Evolutionary conservation across 2,888 invertebrate species (phyloP), one percentile per base, ranked within the genome.

Genomic region (Coenonympha arcania): DNA sequence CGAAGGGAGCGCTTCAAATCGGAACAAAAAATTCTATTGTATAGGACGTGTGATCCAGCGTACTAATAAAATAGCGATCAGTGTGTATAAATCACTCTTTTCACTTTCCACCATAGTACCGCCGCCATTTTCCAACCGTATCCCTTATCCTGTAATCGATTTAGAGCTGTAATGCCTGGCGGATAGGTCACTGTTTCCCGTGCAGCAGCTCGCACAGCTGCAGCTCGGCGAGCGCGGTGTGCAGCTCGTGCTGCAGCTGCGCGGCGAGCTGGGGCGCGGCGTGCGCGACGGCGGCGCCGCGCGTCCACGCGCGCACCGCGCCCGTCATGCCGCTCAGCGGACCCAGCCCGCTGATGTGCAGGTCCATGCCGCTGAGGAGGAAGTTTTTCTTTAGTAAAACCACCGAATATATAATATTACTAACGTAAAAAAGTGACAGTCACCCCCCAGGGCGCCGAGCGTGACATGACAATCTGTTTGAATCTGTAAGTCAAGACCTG

Each of bases 261-360:
- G 63, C 56, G 26, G 64, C 57, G 13, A 79, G 54, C 0, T 79
- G 76, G 45, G 86, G 82, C 48, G 72, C 81, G 1, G 76, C 82
- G 55, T 62, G 64, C 40, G 67, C 64, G 15, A 55, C 55, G 6
- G 60, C 57, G 1, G 70, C 68, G 16, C 69, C 71, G 6, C 67
- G 73, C 63, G 46, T 69, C 77, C 50, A 65, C 49, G 54, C 68
- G 6, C 61, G 55, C 48, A 65, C 65, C 56, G 22, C 69, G 64
- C 59, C 72, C 64, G 56, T 73, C 44, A 71, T 65, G 13, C 75
- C 76, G 61, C 75, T 77, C 47, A 85, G 69, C 1, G 80, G 76
- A 0, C 86, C 86, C 37, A 87, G 65, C 0, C 86, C 87, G 0
- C 86, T 83, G 40, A 85, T 74, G 68, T 87, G 86, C 11, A 85